Conservation (phyloP, 2,797 vertebrate species). For the Meda fulgida region DNA sequence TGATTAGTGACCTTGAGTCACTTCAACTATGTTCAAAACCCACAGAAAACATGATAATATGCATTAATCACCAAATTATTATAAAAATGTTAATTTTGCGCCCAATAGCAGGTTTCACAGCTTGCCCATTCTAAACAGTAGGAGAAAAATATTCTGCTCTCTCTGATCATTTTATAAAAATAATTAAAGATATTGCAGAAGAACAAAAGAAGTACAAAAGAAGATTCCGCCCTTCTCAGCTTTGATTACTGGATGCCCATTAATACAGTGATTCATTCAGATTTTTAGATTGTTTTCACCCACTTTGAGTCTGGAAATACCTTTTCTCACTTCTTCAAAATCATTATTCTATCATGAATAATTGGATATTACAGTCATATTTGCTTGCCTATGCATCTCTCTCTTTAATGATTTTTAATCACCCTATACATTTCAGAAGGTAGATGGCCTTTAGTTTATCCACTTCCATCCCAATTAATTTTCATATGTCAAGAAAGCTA, state of each 20-base stretch:
- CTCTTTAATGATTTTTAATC: background rate
- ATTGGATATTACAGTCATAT: constrained; percentile 14
- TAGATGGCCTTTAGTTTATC: background rate
- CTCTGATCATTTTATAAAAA: constrained; percentile 4
- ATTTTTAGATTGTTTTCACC: constrained; percentile 26
- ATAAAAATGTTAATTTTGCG: too few species aligned
- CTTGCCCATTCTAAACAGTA: background rate
- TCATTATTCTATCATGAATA: constrained; percentile 33
- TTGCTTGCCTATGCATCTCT: constrained; percentile 11
- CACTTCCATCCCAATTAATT: background rate
- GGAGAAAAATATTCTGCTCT: background rate
- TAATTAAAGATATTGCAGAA: background rate
- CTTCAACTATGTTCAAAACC: too few species aligned
- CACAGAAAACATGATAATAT: too few species aligned
- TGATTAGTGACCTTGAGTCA: too few species aligned
- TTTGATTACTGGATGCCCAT: constrained; percentile 24
- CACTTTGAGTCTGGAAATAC: too few species aligned
- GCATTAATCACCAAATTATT: too few species aligned
- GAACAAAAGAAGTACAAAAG: background rate
- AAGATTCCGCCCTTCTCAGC: background rate
- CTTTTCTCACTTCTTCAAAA: constrained; percentile 1
- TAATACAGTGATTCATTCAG: constrained; percentile 15
- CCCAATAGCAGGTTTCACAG: background rate
- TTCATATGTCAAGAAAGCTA: background rate
- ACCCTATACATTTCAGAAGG: background rate